A percentile compares a stretch with the other conserved stretches of the same genome.
Conservation (phyloP, 2,113 vertebrate genomes). For the Cariama cristata region DNA sequence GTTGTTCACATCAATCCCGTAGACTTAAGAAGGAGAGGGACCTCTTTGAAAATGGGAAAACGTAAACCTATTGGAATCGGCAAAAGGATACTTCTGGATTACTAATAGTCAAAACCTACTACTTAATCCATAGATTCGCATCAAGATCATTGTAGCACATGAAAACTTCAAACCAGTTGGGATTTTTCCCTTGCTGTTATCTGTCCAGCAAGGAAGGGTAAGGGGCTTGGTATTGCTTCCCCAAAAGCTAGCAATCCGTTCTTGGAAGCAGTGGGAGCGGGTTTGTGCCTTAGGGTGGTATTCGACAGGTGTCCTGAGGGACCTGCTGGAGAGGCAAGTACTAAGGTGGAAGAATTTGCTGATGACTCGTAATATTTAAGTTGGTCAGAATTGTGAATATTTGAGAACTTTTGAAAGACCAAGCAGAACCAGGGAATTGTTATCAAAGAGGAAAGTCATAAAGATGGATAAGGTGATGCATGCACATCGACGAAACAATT, state of each 20-base stretch:
- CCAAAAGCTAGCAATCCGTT: background rate
- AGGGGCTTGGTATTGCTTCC: background rate
- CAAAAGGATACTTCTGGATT: background rate
- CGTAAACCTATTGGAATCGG: background rate
- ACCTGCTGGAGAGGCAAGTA: background rate
- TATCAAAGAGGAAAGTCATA: background rate
- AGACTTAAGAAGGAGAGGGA: background rate
- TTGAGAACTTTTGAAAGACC: background rate
- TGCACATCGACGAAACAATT: background rate
- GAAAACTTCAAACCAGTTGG: background rate
- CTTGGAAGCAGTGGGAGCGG: background rate
- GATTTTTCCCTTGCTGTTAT: background rate
- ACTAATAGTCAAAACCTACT: background rate
- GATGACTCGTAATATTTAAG: background rate
- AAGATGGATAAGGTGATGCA: background rate
- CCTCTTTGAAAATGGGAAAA: background rate
- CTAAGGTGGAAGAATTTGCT: background rate
- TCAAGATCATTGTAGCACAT: background rate
- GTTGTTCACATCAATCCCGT: background rate
- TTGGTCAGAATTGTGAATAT: background rate
- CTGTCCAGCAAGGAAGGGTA: background rate
- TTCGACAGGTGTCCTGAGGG: background rate
- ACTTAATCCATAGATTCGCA: background rate
- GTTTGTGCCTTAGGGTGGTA: background rate
- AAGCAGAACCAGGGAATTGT: background rate